Evolutionary conservation across 2,888 invertebrate genomes (phyloP), one percentile per base, ranked within the genome.

Genomic region (Euphydryas editha): DNA sequence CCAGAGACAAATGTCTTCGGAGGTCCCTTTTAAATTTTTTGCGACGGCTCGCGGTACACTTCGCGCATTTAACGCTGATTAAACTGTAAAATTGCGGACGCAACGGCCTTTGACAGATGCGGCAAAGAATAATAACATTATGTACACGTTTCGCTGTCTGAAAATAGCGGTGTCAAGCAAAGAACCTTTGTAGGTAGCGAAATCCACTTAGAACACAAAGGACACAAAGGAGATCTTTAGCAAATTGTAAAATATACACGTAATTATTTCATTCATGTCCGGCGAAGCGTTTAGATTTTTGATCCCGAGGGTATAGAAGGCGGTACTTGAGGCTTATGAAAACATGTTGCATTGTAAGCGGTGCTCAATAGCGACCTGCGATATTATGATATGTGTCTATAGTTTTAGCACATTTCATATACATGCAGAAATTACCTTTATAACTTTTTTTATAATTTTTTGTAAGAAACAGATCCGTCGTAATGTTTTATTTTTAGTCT

Each of bases 21-120:
- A 76, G 75, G 78, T 79, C 78, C 80, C 80, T 78, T 70, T 73
- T 73, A 71, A 78, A 61, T 76, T 79, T 81, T 88, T 85, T 83
- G 75, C 75, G 69, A 17, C 11, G 73, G 17, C 70, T 66, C 76
- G 88, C 89, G 89, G 90, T 84, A 83, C 82, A 86, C 80, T 90
- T 84, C 85, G 81, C 82, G 82, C 87, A 92, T 92, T 92, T 92
- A 92, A 92, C 92, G 92, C 92, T 92, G 90, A 92, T 92, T 92
- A 92, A 91, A 92, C 92, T 92, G 92, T 92, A 90, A 92, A 92
- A 92, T 92, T 91, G 89, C 86, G 65, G 78, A 87, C 87, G 86
- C 86, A 88, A 87, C 84, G 85, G 82, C 82, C 84, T 88, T 88
- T 90, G 91, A 92, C 92, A 92, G 92, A 92, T 92, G 92, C 85